Evolutionary conservation across 2,888 invertebrate genomes (phyloP), one percentile per base, ranked within the genome.

Genomic region (Parascotia fuliginaria): DNA sequence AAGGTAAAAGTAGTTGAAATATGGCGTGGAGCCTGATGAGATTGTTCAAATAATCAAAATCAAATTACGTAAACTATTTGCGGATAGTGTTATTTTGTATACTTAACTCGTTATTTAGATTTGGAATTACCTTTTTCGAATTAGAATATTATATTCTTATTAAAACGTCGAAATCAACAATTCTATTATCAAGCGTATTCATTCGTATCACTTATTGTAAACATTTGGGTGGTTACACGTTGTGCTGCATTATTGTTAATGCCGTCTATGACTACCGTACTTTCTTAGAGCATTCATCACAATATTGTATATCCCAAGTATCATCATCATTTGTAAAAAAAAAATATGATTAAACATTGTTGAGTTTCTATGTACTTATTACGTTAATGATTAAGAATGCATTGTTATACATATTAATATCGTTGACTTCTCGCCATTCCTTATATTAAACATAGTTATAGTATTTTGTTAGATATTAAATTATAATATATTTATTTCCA

Each of bases 371-470:
- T 27, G 38, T 24, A 38, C 42, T 45, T 24, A 24, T 1, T 24
- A 7, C 7, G 24, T 24, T 6, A 47, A 34, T 40, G 28, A 16
- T 42, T 42, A 44, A 36, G 32, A 43, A 48, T 41, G 53, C 47
- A 62, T 55, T 62, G 53, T 59, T 54, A 51, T 14, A 41, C 51
- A 40, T 47, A 54, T 52, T 42, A 44, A 50, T 49, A 42, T 51
- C 47, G 53, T 59, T 55, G 44, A 58, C 55, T 65, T 67, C 75
- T 81, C 78, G 79, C 73, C 83, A 85, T 84, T 85, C 81, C 81
- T 77, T 76, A 65, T 69, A 68, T 61, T 70, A 68, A 77, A 73
- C 70, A 56, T 56, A 57, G 72, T 62, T 78, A 72, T 69, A 73
- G 57, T 55, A 73, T 73, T 67, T 68, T 58, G 53, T 67, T 64